Base-by-base conservation (phyloP, 2,797 vertebrate genomes). In the Sebastes kiyomatsui region DNA sequence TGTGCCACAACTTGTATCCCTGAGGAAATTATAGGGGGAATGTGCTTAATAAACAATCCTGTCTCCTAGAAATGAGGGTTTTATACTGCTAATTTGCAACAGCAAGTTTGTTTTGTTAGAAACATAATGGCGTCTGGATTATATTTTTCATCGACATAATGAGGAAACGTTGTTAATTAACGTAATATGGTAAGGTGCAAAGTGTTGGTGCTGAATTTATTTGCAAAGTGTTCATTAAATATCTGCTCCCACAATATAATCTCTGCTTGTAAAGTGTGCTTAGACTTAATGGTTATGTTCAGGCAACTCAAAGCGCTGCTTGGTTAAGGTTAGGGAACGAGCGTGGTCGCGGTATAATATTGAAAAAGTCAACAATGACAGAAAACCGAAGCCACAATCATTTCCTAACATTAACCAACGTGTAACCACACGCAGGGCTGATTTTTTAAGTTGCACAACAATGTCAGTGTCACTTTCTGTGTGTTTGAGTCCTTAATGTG, bases 1-100 rank as follows among this genome's bases (percentile, higher is more conserved):
- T 78, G 55, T 75, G 70, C 75, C 82, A 83, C 74, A 89, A 82
- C 73, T 71, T 84, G 66, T 67, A 80, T 90, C 87, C 81, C 80
- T 3, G 35, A 85, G 84, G 81, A 88, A 90, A 91, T 91, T 81
- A 87, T 30, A 55, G 77, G 71, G 77, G 52, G 74, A 85, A 86
- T 72, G 27, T 65, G 77, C 77, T 85, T 80, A 82, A 81, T 75
- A 84, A 90, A 87, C 38, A 68, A 70, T 49, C 22, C 52, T 20
- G 56, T 88, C 89, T 89, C 52, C 32, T 59, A 68, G 55, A 86
- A 83, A 88, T 54, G 9, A 85, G 22, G 49, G 65, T 75, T 69
- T 42, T 66, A 76, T 64, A 11, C 42, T 16, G 28, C 25, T 69
- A 75, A 80, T 81, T 85, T 85, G 59, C 7, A 72, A 30, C 23